Base-by-base conservation (phyloP, 2,797 vertebrate genomes). In the Eupleurogrammus muticus region DNA sequence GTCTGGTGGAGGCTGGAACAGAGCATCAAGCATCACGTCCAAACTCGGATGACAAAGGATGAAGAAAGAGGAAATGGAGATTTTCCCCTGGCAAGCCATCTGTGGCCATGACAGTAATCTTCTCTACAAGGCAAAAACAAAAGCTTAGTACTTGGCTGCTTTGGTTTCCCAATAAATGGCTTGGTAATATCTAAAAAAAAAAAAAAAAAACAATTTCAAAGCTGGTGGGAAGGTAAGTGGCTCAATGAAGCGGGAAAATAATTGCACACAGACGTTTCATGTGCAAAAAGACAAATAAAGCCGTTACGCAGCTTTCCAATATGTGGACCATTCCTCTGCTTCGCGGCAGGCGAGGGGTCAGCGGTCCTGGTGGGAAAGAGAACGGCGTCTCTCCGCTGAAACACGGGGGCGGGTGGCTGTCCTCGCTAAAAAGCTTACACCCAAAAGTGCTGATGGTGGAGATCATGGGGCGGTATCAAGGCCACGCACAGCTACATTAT, bases 401-500 rank as follows among this genome's bases (percentile, higher is more conserved):
- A 62, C 4, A 5, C 16, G 53, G 73, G 17, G 59, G 53, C 32
- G 64, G 66, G 55, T 17, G 67, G 52, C 73, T 44, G 13, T 24
- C 50, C n/a, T 61, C 19, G 9, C 80, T 83, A 80, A 86, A n/a
- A 82, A 85, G 82, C 84, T 70, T 73, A 73, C 80, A 46, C 76
- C 71, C 32, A 84, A 87, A n/a, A 88, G 73, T 84, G 89, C 87
- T 89, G 89, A 92, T 86, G 56, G 85, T 42, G 74, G 66, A 71
- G 76, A 74, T 87, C 68, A 70, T 13, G 3, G 66, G 69, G 55
- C 75, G 79, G 82, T 51, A 69, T 80, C 66, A 68, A 76, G 76
- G 87, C 86, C 70, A 36, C 79, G 49, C 69, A 36, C 5, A 68
- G 12, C 67, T 92, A 84, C 90, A 93, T 93, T 92, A 92, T 92